These are phyloP conservation scores for Myotis lucifugus DNA, from an alignment of 2,113 vertebrate species.

Conservation along the genomic window DNA sequence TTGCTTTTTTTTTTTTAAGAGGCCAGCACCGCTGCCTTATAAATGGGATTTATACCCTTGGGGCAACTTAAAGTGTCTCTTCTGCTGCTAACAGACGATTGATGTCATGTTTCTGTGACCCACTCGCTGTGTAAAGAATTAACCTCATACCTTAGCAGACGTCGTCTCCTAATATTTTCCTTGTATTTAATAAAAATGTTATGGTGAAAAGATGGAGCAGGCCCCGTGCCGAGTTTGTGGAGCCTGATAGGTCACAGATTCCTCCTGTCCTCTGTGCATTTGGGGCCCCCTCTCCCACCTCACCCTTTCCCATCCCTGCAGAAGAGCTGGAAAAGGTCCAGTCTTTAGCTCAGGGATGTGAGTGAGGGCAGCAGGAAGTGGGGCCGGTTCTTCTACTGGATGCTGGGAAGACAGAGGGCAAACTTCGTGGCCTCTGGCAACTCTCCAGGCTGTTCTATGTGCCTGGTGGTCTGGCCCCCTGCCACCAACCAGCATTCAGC, in stretches of 20 bases:
- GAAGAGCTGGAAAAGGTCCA: not conserved
- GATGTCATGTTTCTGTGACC: conserved; percentile 37
- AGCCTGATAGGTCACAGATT: conserved; percentile 12
- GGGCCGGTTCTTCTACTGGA: no score
- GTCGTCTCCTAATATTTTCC: not conserved
- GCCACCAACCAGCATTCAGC: not conserved
- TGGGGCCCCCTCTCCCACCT: not conserved
- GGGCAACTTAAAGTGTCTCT: conserved; percentile 17
- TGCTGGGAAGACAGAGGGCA: not conserved
- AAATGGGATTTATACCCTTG: conserved; percentile 63
- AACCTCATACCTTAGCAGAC: conserved; percentile 12
- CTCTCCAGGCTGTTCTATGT: not conserved
- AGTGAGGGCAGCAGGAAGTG: not conserved
- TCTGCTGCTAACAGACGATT: conserved; percentile 46
- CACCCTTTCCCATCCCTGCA: not conserved
- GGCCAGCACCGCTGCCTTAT: conserved; percentile 59
- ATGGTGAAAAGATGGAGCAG: not conserved
- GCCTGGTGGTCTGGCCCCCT: not conserved
- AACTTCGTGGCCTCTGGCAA: not conserved
- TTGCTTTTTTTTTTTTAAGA: not conserved
- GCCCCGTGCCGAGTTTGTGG: not conserved
- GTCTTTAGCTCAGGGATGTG: not conserved
- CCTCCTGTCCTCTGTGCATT: not conserved
- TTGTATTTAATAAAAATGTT: conserved; percentile 68
- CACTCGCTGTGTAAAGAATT: conserved; percentile 2